Percentiles rank a stretch among this genome's conserved stretches.
Conservation (phyloP, 2,888 invertebrate species). For the Miltochrista miniata region DNA sequence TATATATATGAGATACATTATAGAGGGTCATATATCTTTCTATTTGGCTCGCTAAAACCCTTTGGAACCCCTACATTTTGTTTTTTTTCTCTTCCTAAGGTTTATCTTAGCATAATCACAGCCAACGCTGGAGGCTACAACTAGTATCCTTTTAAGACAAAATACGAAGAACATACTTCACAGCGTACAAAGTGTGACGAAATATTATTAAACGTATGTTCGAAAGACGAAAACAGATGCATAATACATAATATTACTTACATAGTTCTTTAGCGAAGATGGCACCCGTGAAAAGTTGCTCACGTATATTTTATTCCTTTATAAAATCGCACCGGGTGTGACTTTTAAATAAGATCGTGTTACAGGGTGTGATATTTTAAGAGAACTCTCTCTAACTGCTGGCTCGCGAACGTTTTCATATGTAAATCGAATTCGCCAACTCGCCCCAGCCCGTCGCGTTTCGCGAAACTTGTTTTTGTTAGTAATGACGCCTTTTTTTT, state of each 20-base stretch:
- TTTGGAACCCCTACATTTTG: too few species aligned
- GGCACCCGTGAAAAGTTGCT: conserved; percentile 33
- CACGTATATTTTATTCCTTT: conserved; percentile 49
- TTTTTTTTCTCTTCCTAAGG: too few species aligned
- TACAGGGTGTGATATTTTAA: conserved; percentile 52
- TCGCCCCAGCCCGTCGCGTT: conserved; percentile 30
- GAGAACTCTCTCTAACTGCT: conserved; percentile 49
- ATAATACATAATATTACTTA: conserved; percentile 31
- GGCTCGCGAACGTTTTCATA: conserved; percentile 54
- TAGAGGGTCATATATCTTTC: too few species aligned
- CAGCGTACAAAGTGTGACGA: too few species aligned
- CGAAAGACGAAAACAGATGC: conserved; percentile 39
- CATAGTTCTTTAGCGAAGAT: conserved; percentile 31
- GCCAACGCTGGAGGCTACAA: too few species aligned
- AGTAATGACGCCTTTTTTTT: conserved; percentile 43
- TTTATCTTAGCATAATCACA: too few species aligned
- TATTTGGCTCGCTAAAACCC: too few species aligned
- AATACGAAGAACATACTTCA: too few species aligned
- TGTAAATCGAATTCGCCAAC: conserved; percentile 59
- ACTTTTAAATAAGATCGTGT: conserved; percentile 71
- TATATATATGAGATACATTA: too few species aligned
- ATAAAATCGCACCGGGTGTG: conserved; percentile 61
- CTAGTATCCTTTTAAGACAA: too few species aligned
- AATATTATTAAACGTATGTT: too few species aligned
- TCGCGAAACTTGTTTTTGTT: conserved; percentile 40